Base-by-base conservation (phyloP, 2,888 invertebrate genomes). In the Coelopa pilipes region DNA sequence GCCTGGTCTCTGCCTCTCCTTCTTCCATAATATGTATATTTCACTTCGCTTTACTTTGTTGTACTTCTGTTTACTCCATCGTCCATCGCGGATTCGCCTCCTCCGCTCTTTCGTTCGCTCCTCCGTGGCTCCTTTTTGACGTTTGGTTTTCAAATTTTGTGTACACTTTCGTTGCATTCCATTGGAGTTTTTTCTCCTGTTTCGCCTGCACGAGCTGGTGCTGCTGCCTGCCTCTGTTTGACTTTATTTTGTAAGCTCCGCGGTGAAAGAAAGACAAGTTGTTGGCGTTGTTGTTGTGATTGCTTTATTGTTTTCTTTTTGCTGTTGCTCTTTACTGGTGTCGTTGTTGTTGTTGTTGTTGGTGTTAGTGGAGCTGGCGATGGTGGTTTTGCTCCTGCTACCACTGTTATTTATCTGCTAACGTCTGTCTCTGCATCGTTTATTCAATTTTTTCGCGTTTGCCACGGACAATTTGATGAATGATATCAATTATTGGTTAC, bases 101-200 rank as follows among this genome's bases (percentile, higher is more conserved):
- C 17, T 53, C 19, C 15, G 34, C 72, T 45, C 62, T 65, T 21
- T 72, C 45, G 46, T 55, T 55, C n/a, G 17, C n/a, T n/a, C n/a
- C n/a, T n/a, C n/a, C n/a, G n/a, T 12, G 45, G 53, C 45, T 55
- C 34, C 68, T 68, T 55, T 57, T 55, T 68, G 57, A n/a, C 55
- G 55, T 68, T 55, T 53, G 57, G 68, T 57, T 59, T 70, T 57
- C 50, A n/a, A 70, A 21, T 59, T 70, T 70, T 57, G 57, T 47
- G 57, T 57, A 47, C 45, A n/a, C 46, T 45, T 59, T 50, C n/a
- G 21, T 59, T 70, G 59, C 46, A 59, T 70, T 70, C 69, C 59
- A 59, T 19, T 53, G 46, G 53, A 67, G 67, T 67, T 67, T 50
- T 15, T 66, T 66, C 49, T 47, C 66, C 49, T 50, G 13, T n/a